Evolutionary conservation across 2,888 invertebrate species (phyloP), one percentile per base, ranked within the genome.

Genomic region (Omphaloscelis lunosa): DNA sequence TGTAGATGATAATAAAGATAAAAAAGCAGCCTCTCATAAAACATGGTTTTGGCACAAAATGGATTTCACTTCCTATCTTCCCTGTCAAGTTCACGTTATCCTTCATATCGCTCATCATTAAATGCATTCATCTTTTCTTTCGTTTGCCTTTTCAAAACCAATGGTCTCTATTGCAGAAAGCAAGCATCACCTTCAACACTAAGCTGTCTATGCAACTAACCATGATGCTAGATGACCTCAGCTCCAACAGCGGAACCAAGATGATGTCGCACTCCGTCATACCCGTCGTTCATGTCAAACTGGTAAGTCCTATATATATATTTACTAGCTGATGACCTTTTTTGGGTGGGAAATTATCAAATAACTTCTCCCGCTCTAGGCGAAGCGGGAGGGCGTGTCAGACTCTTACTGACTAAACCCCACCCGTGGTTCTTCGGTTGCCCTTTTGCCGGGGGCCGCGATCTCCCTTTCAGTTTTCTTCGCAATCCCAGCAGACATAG

Each of bases 161-260:
- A 56, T 39, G 9, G 2, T 5, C 0, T 71, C 17, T 69, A 34
- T 90, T 90, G 1, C 91, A 98, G 97, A 96, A 97, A 89, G 88
- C 97, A 7, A 98, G 98, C 2, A 93, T 98, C 1, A 97, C 98
- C 0, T 91, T 98, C 86, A 93, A 95, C 66, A 97, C 97, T 0
- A 95, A 96, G 65, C 95, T 98, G 70, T 97, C 97, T n/a, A 92
- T 98, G 45, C 98, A 98, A 92, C 96, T 98, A 17, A 98, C 98
- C 92, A 94, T 98, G 70, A 95, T 97, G 17, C 96, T 98, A 87
- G 95, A 97, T 27, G 95, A 97, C 62, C 97, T 98, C 0, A 96
- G 93, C 83, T 98, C 97, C 89, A 98, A 97, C 90, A 88, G 91
- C 0, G 95, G 95, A 84, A 97, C 97, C 75, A 92, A 90, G 41